Evolutionary conservation across 2,113 vertebrate genomes (phyloP).

Genomic region (Thymallus thymallus): DNA sequence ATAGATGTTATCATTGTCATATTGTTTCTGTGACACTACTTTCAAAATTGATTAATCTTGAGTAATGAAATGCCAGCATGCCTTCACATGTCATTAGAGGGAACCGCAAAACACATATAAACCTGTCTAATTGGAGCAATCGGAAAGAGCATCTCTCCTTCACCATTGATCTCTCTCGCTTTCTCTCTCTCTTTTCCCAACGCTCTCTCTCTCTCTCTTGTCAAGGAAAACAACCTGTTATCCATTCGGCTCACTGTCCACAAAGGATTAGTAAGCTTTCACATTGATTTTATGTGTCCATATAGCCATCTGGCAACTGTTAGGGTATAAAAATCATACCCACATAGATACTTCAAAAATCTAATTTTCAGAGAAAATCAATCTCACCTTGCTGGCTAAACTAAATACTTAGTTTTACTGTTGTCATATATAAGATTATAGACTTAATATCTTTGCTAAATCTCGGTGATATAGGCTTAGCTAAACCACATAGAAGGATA

Average conservation of each 20-base stretch:
- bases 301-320: neutral
- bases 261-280: neutral
- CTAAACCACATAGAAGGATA: neutral
- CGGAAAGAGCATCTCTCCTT: neutral
- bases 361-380: neutral
- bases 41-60: neutral
- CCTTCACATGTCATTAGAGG: neutral
- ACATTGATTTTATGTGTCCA: neutral
- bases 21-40: neutral
- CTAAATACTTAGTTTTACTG: neutral
- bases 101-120: neutral
- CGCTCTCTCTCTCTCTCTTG: too few relatives aligned
- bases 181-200: too few relatives aligned
- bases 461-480: neutral
- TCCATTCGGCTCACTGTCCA: neutral
- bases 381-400: neutral
- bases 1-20: conserved; percentile 3
- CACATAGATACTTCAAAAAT: neutral
- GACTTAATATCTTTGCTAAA: neutral
- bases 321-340: neutral
- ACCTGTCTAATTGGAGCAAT: neutral
- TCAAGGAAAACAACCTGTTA: neutral
- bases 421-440: neutral
- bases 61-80: conserved; percentile 3
- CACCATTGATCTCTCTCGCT: too few relatives aligned